Evolutionary conservation across 2,113 vertebrate species (phyloP).

Genomic region (Protobothrops flavoviridis): DNA sequence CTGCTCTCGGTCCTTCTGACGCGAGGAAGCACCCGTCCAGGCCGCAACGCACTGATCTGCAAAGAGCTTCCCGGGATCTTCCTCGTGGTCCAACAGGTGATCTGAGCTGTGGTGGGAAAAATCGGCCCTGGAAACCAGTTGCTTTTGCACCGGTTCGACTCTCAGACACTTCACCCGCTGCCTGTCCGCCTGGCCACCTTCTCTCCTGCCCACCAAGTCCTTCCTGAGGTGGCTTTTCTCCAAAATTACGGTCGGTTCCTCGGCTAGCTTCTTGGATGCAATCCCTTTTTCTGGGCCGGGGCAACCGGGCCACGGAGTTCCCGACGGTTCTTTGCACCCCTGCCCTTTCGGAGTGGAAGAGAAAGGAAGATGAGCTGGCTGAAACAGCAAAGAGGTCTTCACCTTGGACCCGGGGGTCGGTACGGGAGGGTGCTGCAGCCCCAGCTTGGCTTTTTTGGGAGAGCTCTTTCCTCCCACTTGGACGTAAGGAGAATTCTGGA

Average conservation of each 20-base stretch:
- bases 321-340: constrained; percentile 41
- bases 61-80: constrained; percentile 25
- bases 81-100: not conserved
- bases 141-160: constrained; percentile 73
- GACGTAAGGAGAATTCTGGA: constrained; percentile 57
- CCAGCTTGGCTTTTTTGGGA: constrained; percentile 79
- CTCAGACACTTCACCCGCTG: constrained; percentile 45
- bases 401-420: constrained; percentile 21
- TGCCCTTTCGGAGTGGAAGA: constrained; percentile 70
- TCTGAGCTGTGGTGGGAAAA: constrained; percentile 36
- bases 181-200: constrained; percentile 39
- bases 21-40: constrained; percentile 40
- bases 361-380: constrained; percentile 52
- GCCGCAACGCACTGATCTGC: constrained; percentile 16
- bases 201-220: constrained; percentile 36
- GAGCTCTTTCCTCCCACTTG: constrained; percentile 74
- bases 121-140: constrained; percentile 54
- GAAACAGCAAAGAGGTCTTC: constrained; percentile 51
- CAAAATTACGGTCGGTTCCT: not conserved
- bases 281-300: constrained; percentile 63
- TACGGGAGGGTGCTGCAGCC: constrained; percentile 49
- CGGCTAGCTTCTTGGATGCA: constrained; percentile 44
- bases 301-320: constrained; percentile 45
- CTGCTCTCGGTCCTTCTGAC: constrained; percentile 76
- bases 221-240: constrained; percentile 33